Evolutionary conservation across 2,797 vertebrate species (phyloP).

Genomic region (Okamejei kenojei): DNA sequence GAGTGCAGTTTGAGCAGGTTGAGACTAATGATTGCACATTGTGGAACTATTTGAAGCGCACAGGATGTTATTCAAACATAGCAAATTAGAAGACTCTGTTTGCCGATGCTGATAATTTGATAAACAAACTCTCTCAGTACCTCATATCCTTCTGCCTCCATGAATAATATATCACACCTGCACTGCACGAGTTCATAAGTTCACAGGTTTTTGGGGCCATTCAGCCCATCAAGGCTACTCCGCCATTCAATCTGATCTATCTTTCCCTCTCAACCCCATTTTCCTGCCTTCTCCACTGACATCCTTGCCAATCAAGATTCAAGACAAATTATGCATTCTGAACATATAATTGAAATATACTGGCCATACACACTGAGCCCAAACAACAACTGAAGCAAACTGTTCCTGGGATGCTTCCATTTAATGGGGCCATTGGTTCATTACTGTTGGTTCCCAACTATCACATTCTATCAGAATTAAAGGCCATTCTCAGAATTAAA

Average conservation of each 20-base stretch:
- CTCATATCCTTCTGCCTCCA: neutral
- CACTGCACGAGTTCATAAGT: too few species aligned
- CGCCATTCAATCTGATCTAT: too few species aligned
- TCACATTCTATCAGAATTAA: too few species aligned
- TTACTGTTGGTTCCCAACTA: too few species aligned
- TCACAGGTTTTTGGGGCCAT: too few species aligned
- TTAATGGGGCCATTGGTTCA: neutral
- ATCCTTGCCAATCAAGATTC: too few species aligned
- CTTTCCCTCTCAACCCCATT: too few species aligned
- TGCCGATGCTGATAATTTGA: neutral
- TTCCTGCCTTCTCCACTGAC: too few species aligned
- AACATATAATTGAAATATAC: neutral
- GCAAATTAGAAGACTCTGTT: neutral
- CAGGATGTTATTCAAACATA: neutral
- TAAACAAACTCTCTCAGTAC: neutral
- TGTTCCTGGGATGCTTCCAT: neutral
- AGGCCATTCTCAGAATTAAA: too few species aligned
- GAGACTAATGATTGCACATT: neutral
- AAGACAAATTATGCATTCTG: neutral
- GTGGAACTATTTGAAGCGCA: too few species aligned
- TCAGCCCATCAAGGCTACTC: too few species aligned
- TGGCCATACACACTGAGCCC: neutral
- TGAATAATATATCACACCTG: neutral
- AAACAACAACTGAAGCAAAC: neutral
- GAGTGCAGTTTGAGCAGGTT: neutral